Conservation (phyloP, 2,113 vertebrate species). For the Choloepus hoffmanni region DNA sequence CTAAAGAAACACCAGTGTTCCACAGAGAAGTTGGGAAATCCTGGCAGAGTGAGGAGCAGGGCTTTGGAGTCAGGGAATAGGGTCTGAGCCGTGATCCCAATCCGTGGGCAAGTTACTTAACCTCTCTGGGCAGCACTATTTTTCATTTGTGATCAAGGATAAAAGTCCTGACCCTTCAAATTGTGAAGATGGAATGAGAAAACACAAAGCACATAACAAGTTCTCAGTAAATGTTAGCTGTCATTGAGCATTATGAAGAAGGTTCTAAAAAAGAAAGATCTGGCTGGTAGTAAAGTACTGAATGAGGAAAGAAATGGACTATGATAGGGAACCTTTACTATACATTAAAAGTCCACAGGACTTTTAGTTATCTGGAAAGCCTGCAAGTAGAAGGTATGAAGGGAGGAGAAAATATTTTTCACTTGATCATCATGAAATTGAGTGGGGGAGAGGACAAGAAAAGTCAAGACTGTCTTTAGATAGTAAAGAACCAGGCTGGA, state of each 20-base stretch:
- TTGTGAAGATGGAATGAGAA: not conserved
- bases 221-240: not conserved
- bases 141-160: not conserved
- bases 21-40: not conserved
- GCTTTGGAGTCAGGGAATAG: not conserved
- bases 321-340: not conserved
- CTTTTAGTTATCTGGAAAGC: not conserved
- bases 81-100: fast-evolving
- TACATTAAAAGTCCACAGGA: not conserved
- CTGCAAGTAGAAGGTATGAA: not conserved
- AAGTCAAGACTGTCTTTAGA: not conserved
- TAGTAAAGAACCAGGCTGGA: not conserved
- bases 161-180: not conserved
- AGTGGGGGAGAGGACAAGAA: not conserved
- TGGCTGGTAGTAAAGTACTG: not conserved
- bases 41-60: not conserved
- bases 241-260: not conserved
- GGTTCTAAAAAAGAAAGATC: not conserved
- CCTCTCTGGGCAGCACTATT: not conserved
- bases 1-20: no score
- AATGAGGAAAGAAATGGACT: not conserved
- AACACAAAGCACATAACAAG: fast-evolving
- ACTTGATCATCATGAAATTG: not conserved
- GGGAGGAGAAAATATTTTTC: not conserved
- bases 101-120: no score